These are phyloP conservation scores for Eilema griseolum DNA, from an alignment of 2,888 invertebrate species.

Conservation along the genomic window DNA sequence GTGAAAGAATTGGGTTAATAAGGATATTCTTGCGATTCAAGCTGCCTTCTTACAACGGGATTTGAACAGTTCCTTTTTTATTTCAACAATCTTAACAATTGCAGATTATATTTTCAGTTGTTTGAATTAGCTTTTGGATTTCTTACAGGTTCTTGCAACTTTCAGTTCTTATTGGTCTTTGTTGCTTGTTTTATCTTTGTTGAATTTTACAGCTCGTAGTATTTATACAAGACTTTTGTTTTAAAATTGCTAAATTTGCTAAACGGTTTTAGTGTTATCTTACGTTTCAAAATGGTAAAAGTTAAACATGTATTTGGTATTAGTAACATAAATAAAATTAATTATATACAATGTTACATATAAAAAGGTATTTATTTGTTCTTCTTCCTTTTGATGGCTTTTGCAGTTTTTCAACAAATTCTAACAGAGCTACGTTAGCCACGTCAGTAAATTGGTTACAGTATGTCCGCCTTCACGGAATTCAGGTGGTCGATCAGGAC, in stretches of 20 bases:
- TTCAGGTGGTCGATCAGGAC: no score
- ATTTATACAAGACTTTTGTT: not conserved
- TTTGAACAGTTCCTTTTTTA: constrained; percentile 6
- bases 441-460: no score
- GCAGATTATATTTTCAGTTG: not conserved
- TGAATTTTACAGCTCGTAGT: not conserved
- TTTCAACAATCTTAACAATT: not conserved
- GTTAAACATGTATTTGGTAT: not conserved
- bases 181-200: not conserved
- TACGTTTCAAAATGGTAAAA: not conserved
- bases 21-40: constrained; percentile 12
- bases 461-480: no score
- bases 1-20: constrained; percentile 19
- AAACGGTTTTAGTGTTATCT: no score
- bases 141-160: not conserved
- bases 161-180: not conserved
- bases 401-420: no score
- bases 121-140: not conserved
- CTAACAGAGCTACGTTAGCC: no score
- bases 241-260: not conserved
- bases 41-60: constrained; percentile 1
- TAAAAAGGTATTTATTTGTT: no score
- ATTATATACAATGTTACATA: not conserved
- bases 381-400: no score
- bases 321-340: not conserved